Percentiles rank a stretch among this genome's conserved stretches.
These are phyloP conservation scores for Pogonocichla stellata DNA, from an alignment of 2,113 vertebrate genomes.

Conservation along the genomic window DNA sequence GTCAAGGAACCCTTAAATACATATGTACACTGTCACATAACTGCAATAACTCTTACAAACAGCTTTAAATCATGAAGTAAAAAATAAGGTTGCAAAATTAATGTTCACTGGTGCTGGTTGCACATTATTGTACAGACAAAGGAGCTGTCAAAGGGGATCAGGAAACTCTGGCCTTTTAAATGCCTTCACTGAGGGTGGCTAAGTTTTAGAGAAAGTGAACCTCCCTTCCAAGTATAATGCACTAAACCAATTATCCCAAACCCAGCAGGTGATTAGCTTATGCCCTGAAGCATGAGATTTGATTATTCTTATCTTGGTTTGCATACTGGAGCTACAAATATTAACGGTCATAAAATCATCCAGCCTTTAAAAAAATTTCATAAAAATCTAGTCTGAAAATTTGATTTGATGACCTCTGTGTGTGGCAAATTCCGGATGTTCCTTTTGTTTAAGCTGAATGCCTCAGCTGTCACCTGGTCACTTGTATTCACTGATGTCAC, in stretches of 20 bases:
- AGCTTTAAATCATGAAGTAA: background rate
- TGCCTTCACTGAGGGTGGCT: background rate
- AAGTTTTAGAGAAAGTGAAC: constrained; percentile 7
- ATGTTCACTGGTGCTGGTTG: background rate
- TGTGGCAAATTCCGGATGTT: background rate
- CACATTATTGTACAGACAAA: background rate
- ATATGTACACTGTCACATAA: background rate
- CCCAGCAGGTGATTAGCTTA: constrained; percentile 56
- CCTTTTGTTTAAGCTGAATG: background rate
- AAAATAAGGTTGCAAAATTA: background rate
- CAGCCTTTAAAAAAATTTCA: background rate
- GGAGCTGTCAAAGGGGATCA: constrained; percentile 24
- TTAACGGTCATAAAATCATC: constrained; percentile 9
- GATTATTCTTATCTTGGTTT: constrained; percentile 56
- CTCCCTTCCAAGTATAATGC: constrained; percentile 6
- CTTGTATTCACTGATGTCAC: background rate
- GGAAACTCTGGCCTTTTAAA: background rate
- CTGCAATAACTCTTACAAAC: background rate
- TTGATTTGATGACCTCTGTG: background rate
- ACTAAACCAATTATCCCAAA: constrained; percentile 42
- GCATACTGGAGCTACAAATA: constrained; percentile 23
- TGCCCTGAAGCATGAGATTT: constrained; percentile 59
- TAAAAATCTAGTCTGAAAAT: background rate
- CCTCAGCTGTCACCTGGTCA: background rate
- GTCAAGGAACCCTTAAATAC: background rate